A percentile compares a stretch with the other conserved stretches of the same genome.
These are phyloP conservation scores for Paedocypris sp. DNA, from an alignment of 2,113 vertebrate species.

Conservation along the genomic window DNA sequence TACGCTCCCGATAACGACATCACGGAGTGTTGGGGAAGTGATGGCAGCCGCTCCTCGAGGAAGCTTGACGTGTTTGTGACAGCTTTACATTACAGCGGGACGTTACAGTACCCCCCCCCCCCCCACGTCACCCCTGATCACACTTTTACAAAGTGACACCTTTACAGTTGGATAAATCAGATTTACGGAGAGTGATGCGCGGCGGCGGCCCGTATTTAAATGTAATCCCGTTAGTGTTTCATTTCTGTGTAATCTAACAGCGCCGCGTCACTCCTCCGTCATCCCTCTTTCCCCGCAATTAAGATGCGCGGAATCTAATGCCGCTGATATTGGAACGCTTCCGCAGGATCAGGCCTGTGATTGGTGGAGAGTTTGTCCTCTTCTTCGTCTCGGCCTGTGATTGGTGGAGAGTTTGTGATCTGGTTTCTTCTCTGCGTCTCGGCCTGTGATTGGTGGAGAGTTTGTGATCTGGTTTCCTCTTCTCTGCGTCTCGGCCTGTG, in stretches of 20 bases:
- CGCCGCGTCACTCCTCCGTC: slow-evolving; percentile 35
- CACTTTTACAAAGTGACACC: slow-evolving; percentile 70
- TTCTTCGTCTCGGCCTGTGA: too few relatives aligned
- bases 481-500: too few relatives aligned
- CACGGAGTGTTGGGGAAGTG: not conserved
- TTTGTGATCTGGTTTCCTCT: not conserved
- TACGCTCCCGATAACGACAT: slow-evolving; percentile 4
- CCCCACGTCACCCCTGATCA: slow-evolving; percentile 57
- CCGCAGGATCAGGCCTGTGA: slow-evolving; percentile 13
- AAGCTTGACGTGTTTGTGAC: slow-evolving; percentile 55
- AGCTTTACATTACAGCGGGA: slow-evolving; percentile 64
- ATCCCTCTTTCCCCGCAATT: slow-evolving; percentile 70
- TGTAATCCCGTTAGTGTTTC: slow-evolving; percentile 71
- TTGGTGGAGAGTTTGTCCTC: not conserved
- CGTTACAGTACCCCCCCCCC: slow-evolving; percentile 63
- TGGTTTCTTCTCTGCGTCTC: too few relatives aligned
- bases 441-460: too few relatives aligned
- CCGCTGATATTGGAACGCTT: slow-evolving; percentile 64
- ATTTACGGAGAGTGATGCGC: slow-evolving; percentile 47
- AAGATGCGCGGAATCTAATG: slow-evolving; percentile 67
- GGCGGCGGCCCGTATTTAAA: slow-evolving; percentile 50
- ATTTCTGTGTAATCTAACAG: slow-evolving; percentile 64
- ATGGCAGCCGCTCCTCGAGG: slow-evolving; percentile 35
- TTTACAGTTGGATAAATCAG: slow-evolving; percentile 70
- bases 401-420: too few relatives aligned